Percentiles rank a stretch among this genome's conserved stretches.
phyloP scores from a whole-genome alignment of 1,140 invertebrate species.

The Dermatophagoides farinae region DNA sequence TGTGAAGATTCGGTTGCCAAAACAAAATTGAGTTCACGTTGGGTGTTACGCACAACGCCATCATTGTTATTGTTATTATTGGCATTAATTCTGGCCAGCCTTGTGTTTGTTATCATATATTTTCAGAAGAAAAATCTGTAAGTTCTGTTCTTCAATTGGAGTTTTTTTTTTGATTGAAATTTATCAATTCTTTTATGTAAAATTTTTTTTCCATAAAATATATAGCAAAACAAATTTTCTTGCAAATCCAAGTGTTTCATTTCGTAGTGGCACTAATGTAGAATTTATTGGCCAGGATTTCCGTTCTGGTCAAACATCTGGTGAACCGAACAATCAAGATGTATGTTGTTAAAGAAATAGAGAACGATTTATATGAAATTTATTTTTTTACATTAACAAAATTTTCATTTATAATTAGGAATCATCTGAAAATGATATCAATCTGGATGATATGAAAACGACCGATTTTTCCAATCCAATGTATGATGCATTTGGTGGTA shows the following conservation, averaged over 20 bases:
- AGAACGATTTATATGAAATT: not conserved
- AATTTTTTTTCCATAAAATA: too few relatives aligned
- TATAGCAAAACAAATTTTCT: slow-evolving; percentile 25
- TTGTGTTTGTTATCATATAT: slow-evolving; percentile 41
- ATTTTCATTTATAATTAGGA: slow-evolving; percentile 26
- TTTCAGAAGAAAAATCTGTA: slow-evolving; percentile 47
- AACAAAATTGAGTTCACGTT: slow-evolving; percentile 5
- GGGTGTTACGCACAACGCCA: not conserved
- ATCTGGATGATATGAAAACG: slow-evolving; percentile 41
- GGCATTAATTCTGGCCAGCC: slow-evolving; percentile 47
- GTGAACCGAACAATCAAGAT: slow-evolving; percentile 19
- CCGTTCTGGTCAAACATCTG: slow-evolving; percentile 15
- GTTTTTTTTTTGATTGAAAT: slow-evolving; percentile 6
- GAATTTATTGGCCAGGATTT: slow-evolving; percentile 39
- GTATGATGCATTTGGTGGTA: slow-evolving; percentile 49
- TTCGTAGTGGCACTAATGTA: slow-evolving; percentile 77
- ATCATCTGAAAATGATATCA: slow-evolving; percentile 50
- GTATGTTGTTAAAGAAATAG: not conserved
- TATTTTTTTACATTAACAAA: slow-evolving; percentile 12
- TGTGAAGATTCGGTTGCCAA: slow-evolving; percentile 37
- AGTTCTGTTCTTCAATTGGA: slow-evolving; percentile 10
- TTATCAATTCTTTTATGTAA: slow-evolving; percentile 1
- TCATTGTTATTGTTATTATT: slow-evolving; percentile 59
- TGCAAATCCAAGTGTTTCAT: slow-evolving; percentile 82
- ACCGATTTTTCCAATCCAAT: slow-evolving; percentile 87